These are phyloP conservation scores for Drosophila biarmipes DNA, from an alignment of 1,140 invertebrate genomes.

Conservation along the genomic window DNA sequence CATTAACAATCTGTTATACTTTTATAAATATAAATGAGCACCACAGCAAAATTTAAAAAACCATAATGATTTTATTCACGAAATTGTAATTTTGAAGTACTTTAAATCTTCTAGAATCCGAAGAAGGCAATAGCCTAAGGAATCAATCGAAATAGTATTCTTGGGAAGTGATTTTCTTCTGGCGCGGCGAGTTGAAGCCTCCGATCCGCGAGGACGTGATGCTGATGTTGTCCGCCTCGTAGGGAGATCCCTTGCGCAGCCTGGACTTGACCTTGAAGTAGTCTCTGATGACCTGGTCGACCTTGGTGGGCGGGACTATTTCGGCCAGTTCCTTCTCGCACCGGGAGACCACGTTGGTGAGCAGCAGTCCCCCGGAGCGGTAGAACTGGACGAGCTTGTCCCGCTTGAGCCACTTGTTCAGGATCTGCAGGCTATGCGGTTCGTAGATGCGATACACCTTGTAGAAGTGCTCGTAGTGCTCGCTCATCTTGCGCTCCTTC, in stretches of 20 bases:
- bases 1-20: too few relatives aligned
- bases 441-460: constrained; percentile 58
- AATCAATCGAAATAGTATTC: constrained; percentile 28
- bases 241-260: constrained; percentile 36
- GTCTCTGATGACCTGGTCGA: constrained; percentile 52
- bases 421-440: constrained; percentile 15
- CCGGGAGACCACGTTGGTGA: constrained; percentile 50
- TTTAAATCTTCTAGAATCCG: too few relatives aligned
- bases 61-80: constrained; percentile 1
- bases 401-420: constrained; percentile 58
- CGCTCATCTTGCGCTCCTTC: constrained; percentile 35
- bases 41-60: background rate
- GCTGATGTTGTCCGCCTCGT: constrained; percentile 10
- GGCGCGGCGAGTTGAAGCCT: background rate
- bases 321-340: constrained; percentile 53
- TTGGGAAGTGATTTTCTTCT: background rate
- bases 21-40: too few relatives aligned
- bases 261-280: constrained; percentile 57
- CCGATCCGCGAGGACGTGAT: constrained; percentile 6
- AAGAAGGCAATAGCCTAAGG: background rate
- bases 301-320: constrained; percentile 14
- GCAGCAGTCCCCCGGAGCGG: constrained; percentile 58
- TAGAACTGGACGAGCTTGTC: constrained; percentile 63
- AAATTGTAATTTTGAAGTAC: constrained; percentile 15
- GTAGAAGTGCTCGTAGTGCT: constrained; percentile 60